Conservation (phyloP, 2,797 vertebrate species). For the Bovichtus variegatus region DNA sequence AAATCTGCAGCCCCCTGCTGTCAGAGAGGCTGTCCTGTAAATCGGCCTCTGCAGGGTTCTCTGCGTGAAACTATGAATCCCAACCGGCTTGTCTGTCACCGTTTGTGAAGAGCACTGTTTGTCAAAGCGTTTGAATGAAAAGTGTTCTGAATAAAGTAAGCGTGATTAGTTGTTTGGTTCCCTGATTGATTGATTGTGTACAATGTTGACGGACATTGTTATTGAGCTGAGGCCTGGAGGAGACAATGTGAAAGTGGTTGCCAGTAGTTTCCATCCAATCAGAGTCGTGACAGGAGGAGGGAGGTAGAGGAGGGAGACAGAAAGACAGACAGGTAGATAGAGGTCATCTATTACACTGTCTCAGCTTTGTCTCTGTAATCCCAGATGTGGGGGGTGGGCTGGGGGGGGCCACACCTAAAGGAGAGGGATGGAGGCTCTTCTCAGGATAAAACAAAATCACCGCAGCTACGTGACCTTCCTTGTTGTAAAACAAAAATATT, state of each 20-base stretch:
- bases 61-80: conserved; percentile 33
- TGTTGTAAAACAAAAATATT: not conserved
- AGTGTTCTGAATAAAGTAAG: conserved; percentile 7
- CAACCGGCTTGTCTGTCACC: conserved; percentile 17
- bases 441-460: conserved; percentile 4
- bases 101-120: conserved; percentile 9
- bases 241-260: conserved; percentile 37
- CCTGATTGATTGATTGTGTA: conserved; percentile 27
- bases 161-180: conserved; percentile 4
- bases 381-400: not conserved
- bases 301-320: not conserved
- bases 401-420: conserved; percentile 1
- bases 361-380: conserved; percentile 38
- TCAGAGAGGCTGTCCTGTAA: conserved; percentile 37
- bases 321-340: not conserved
- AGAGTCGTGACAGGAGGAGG: not conserved
- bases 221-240: conserved; percentile 35
- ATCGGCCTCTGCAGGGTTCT: conserved; percentile 40
- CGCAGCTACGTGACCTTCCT: not conserved
- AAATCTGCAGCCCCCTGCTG: conserved; percentile 37
- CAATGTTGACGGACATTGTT: conserved; percentile 28
- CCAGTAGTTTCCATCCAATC: conserved; percentile 27
- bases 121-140: conserved; percentile 27
- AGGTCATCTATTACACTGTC: conserved; percentile 38
- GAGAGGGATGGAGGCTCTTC: not conserved